These are phyloP conservation scores for Lepidochrysops patricia DNA, from an alignment of 2,888 invertebrate genomes.

Conservation along the genomic window DNA sequence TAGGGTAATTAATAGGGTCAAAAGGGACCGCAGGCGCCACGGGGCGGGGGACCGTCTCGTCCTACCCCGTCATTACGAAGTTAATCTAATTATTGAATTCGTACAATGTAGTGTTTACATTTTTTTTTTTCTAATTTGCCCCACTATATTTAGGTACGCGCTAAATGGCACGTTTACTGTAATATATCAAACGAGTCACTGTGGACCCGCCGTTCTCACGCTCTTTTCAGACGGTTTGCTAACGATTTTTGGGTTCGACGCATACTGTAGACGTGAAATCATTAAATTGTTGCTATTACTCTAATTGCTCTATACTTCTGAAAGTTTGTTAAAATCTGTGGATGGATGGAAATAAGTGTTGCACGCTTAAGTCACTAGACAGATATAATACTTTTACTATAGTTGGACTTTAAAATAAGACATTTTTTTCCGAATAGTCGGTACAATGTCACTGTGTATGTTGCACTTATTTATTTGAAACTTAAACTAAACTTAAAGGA, in stretches of 20 bases:
- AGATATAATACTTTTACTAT: too few relatives aligned
- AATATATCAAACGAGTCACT: conserved; percentile 71
- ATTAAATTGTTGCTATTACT: too few relatives aligned
- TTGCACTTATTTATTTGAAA: too few relatives aligned
- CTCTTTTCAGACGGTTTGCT: conserved; percentile 27
- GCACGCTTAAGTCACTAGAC: too few relatives aligned
- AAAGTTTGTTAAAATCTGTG: too few relatives aligned
- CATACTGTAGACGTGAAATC: conserved; percentile 25
- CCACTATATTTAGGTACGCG: conserved; percentile 71
- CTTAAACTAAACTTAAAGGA: too few relatives aligned
- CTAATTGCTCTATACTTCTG: too few relatives aligned
- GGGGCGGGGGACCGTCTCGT: conserved; percentile 61
- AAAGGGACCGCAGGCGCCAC: conserved; percentile 68
- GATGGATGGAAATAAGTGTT: too few relatives aligned
- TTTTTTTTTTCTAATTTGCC: conserved; percentile 69
- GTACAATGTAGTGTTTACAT: conserved; percentile 74
- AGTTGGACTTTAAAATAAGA: too few relatives aligned
- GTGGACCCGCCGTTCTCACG: conserved; percentile 62
- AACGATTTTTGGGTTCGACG: conserved; percentile 33
- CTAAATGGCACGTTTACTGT: conserved; percentile 72
- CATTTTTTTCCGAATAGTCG: too few relatives aligned
- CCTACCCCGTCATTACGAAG: conserved; percentile 68
- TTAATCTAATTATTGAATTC: conserved; percentile 75
- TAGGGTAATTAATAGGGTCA: conserved; percentile 71
- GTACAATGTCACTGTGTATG: too few relatives aligned